Evolutionary conservation across 2,888 invertebrate species (phyloP).

Genomic region (Ectemnius continuus): DNA sequence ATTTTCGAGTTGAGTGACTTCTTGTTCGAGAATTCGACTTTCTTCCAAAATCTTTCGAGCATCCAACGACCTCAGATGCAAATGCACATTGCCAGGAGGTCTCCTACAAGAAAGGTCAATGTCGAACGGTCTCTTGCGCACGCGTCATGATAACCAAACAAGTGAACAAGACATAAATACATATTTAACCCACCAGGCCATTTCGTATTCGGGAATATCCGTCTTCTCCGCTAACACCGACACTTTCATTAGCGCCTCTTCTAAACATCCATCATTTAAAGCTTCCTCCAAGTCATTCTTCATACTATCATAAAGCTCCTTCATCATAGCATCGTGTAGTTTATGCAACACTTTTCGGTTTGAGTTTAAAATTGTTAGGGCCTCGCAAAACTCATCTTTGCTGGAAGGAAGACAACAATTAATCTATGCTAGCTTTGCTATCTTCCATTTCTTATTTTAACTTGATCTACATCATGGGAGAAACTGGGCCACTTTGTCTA

Average conservation of each 20-base stretch:
- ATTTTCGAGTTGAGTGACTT: slow-evolving; percentile 60
- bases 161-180: neutral
- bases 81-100: slow-evolving; percentile 69
- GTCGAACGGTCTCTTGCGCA: neutral
- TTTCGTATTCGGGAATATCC: slow-evolving; percentile 37
- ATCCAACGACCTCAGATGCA: slow-evolving; percentile 67
- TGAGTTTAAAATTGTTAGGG: slow-evolving; percentile 59
- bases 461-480: no score
- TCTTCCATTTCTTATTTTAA: no score
- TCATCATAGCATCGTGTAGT: slow-evolving; percentile 60
- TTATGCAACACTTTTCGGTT: slow-evolving; percentile 52
- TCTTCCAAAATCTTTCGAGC: slow-evolving; percentile 61
- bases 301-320: slow-evolving; percentile 61
- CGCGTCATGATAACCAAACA: neutral
- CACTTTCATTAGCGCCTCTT: slow-evolving; percentile 58
- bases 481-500: no score
- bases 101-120: slow-evolving; percentile 60
- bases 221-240: slow-evolving; percentile 56
- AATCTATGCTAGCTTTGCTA: no score
- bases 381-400: slow-evolving; percentile 62
- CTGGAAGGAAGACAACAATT: slow-evolving; percentile 44
- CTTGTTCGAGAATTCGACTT: slow-evolving; percentile 54
- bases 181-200: slow-evolving; percentile 63
- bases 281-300: slow-evolving; percentile 59
- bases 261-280: slow-evolving; percentile 60